Percentiles rank a stretch among this genome's conserved stretches.
These are phyloP conservation scores for Urosaurus nigricauda DNA, from an alignment of 2,797 vertebrate species.

Conservation along the genomic window DNA sequence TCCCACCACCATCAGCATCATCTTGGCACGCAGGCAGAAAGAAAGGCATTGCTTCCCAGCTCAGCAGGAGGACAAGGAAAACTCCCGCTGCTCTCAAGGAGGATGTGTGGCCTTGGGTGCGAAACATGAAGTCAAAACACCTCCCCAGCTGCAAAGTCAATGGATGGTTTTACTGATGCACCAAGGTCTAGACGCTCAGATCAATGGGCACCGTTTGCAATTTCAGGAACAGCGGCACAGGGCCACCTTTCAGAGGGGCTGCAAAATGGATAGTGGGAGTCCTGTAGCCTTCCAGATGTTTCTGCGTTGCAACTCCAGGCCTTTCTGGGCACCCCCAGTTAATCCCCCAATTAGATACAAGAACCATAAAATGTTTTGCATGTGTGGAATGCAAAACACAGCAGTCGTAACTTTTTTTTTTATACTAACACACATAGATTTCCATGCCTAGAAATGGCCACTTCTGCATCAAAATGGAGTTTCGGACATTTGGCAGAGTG, in stretches of 20 bases:
- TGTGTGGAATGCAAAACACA: not conserved
- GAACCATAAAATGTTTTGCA: not conserved
- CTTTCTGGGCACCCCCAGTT: not conserved
- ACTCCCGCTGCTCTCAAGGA: not conserved
- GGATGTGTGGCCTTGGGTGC: not conserved
- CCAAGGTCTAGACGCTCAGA: not conserved
- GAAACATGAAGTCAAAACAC: not conserved
- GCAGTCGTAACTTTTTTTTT: not conserved
- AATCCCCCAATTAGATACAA: not conserved
- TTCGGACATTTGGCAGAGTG: not conserved
- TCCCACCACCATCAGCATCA: not conserved
- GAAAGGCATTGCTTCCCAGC: not conserved
- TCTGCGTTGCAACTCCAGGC: too few species aligned
- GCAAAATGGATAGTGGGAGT: too few species aligned
- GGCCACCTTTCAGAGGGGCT: not conserved
- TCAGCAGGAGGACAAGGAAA: not conserved
- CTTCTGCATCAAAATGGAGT: not conserved
- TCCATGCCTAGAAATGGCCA: not conserved
- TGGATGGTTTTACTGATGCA: too few species aligned
- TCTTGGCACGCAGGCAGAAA: not conserved
- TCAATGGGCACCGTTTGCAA: not conserved
- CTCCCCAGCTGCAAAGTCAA: too few species aligned
- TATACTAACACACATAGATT: not conserved
- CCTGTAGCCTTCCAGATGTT: too few species aligned
- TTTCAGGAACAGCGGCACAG: too few species aligned